A percentile compares a stretch with the other conserved stretches of the same genome.
These are phyloP conservation scores for Buceros bicornis DNA, from an alignment of 2,797 vertebrate genomes.

Conservation along the genomic window DNA sequence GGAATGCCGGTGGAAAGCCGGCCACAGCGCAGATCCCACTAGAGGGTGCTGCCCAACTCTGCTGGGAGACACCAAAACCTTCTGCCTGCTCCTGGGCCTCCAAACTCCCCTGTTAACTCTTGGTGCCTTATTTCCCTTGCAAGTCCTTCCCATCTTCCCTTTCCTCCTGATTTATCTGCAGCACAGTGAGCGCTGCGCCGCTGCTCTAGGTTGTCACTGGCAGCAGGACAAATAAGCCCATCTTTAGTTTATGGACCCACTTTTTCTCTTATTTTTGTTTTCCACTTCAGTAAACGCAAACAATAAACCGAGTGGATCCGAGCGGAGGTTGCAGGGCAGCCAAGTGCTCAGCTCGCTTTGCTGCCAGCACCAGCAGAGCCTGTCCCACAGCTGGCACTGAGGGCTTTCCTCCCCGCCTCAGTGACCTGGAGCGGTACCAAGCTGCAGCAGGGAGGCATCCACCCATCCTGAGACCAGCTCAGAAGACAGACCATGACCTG, in stretches of 20 bases:
- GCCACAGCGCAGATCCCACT: background rate
- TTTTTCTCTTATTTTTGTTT: background rate
- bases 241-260: background rate
- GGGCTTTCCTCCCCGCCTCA: too few species aligned
- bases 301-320: rapidly evolving
- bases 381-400: rapidly evolving
- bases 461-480: background rate
- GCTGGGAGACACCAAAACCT: background rate
- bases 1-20: background rate
- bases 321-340: background rate
- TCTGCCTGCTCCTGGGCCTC: background rate
- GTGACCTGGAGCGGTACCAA: background rate
- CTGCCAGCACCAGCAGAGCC: background rate
- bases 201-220: background rate
- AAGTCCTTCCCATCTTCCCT: background rate
- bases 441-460: background rate
- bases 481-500: background rate
- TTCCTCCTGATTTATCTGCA: background rate
- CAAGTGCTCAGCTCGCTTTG: background rate
- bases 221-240: background rate
- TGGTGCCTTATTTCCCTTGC: background rate
- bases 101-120: background rate
- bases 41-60: constrained; percentile 39
- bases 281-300: background rate
- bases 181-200: background rate